phyloP scores from a whole-genome alignment of 1,140 invertebrate species.

The Drosophila guanche region DNA sequence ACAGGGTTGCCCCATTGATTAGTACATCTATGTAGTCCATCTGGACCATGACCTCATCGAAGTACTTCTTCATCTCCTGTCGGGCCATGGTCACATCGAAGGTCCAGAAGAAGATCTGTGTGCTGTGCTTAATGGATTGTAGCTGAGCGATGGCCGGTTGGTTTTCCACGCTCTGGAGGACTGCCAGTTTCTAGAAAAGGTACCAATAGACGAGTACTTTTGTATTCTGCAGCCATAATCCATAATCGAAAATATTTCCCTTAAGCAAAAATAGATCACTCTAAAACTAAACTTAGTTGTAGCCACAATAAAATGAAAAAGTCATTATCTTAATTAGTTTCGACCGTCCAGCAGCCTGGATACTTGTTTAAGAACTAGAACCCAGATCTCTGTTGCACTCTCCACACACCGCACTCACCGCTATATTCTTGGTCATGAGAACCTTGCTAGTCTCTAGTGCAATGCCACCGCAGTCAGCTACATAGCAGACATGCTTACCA shows the following conservation, averaged over 20 bases:
- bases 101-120: conserved; percentile 78
- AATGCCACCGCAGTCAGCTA: conserved; percentile 78
- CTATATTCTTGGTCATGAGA: conserved; percentile 75
- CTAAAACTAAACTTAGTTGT: conserved; percentile 41
- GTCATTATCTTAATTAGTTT: conserved; percentile 58
- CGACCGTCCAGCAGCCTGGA: conserved; percentile 12
- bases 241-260: conserved; percentile 21
- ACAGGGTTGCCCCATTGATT: conserved; percentile 73
- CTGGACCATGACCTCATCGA: conserved; percentile 72
- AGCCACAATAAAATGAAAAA: no score
- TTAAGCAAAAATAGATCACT: neutral
- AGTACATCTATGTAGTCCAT: conserved; percentile 78
- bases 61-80: conserved; percentile 76
- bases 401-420: conserved; percentile 52
- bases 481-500: conserved; percentile 78
- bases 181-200: conserved; percentile 65
- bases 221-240: neutral
- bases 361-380: neutral
- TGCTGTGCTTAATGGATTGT: conserved; percentile 68
- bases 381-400: neutral
- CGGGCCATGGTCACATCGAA: conserved; percentile 72
- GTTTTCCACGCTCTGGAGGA: conserved; percentile 72
- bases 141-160: conserved; percentile 68
- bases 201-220: neutral
- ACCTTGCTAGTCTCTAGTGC: conserved; percentile 76